phyloP scores from a whole-genome alignment of 2,797 vertebrate genomes.

The Eulemur albifrons region DNA sequence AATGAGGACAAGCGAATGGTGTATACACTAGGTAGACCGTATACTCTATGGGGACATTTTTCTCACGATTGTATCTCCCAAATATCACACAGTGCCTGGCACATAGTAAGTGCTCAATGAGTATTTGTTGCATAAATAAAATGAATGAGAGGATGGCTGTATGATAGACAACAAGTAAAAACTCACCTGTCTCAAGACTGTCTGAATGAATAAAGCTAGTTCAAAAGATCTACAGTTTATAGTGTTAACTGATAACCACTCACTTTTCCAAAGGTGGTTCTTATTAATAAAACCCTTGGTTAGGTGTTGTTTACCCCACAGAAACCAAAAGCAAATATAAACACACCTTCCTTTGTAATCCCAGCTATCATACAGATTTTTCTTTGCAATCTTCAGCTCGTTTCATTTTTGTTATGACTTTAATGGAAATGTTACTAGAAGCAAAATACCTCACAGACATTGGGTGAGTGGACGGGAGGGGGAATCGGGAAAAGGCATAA shows the following conservation, averaged over 20 bases:
- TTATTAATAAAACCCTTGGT: not conserved
- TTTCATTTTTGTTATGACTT: not conserved
- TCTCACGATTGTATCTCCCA: not conserved
- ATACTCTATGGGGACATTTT: not conserved
- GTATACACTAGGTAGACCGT: not conserved
- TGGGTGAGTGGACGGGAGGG: not conserved
- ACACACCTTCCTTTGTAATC: not conserved
- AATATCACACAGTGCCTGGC: not conserved
- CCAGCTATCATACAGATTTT: not conserved
- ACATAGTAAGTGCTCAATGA: not conserved
- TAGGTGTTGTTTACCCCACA: not conserved
- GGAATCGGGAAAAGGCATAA: not conserved
- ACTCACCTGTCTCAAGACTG: not conserved
- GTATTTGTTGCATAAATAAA: not conserved
- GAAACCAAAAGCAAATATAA: constrained; percentile 21
- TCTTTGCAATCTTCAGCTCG: not conserved
- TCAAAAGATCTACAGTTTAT: not conserved
- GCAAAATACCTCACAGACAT: not conserved
- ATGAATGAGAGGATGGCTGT: not conserved
- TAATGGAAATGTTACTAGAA: not conserved
- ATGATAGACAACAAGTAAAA: not conserved
- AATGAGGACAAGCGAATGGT: not conserved
- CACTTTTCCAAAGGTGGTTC: not conserved
- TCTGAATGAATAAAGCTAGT: not conserved
- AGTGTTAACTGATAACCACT: not conserved